These are phyloP conservation scores for Xiphorhynchus elegans DNA, from an alignment of 2,113 vertebrate species.

Conservation along the genomic window DNA sequence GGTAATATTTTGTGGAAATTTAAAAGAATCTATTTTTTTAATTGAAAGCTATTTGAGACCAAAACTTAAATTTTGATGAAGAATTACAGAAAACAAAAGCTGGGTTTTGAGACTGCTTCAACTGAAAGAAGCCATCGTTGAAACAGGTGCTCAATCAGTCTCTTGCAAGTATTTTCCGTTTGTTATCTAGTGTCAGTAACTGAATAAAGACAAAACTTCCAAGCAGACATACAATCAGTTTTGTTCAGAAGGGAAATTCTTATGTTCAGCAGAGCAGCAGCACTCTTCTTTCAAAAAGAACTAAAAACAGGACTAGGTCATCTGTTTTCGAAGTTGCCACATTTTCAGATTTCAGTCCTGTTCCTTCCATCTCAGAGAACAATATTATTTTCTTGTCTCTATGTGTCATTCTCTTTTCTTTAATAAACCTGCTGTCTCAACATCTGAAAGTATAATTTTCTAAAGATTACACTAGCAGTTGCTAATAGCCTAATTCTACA, in stretches of 20 bases:
- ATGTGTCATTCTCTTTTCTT: not conserved
- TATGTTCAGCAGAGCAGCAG: not conserved
- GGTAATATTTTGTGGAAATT: not conserved
- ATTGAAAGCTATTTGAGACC: not conserved
- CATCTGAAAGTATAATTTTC: not conserved
- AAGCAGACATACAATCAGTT: not conserved
- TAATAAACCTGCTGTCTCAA: not conserved
- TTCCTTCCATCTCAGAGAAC: not conserved
- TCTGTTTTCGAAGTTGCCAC: not conserved
- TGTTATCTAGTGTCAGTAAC: not conserved
- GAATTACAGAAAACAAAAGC: not conserved
- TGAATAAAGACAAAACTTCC: not conserved
- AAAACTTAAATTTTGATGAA: not conserved
- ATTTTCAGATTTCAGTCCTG: not conserved
- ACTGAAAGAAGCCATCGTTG: not conserved
- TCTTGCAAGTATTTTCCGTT: not conserved
- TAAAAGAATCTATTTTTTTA: not conserved
- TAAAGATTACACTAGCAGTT: not conserved
- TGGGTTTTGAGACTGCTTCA: not conserved
- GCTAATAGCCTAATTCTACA: not conserved
- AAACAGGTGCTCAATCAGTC: not conserved
- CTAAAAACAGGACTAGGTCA: not conserved
- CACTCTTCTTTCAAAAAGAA: not conserved
- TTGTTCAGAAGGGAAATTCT: not conserved
- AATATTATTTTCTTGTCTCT: not conserved